Conservation (phyloP, 2,888 invertebrate genomes). For the Calliopum simillimum region DNA sequence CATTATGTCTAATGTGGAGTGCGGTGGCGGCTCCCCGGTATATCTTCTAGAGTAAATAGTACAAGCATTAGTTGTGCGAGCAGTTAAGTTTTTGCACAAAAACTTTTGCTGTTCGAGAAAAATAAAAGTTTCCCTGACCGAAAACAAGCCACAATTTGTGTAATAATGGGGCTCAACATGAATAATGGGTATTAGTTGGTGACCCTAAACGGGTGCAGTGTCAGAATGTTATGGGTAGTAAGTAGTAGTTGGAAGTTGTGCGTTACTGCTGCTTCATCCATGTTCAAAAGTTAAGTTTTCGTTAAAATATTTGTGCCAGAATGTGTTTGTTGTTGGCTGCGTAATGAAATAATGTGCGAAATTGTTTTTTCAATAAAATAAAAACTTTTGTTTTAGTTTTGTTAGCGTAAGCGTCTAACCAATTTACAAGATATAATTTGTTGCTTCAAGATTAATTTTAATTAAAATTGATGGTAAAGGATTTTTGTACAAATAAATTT, state of each 20-base stretch:
- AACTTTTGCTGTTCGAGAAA: conserved; percentile 20
- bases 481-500: too few species aligned
- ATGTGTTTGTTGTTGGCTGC: not conserved
- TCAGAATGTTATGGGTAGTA: not conserved
- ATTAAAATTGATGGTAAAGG: too few species aligned
- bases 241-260: not conserved
- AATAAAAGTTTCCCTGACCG: conserved; percentile 16
- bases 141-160: conserved; percentile 34
- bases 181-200: not conserved
- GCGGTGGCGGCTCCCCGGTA: too few species aligned
- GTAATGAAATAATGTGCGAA: conserved; percentile 5
- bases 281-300: conserved; percentile 3
- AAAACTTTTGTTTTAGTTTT: too few species aligned
- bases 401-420: too few species aligned
- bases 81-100: not conserved
- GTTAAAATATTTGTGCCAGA: conserved; percentile 17
- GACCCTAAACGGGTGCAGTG: too few species aligned
- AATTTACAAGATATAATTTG: too few species aligned
- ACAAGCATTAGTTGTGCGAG: too few species aligned
- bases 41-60: too few species aligned
- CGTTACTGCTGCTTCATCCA: not conserved
- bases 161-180: conserved; percentile 21
- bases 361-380: too few species aligned
- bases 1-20: not conserved
- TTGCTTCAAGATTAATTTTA: too few species aligned